Conservation (phyloP, 2,113 vertebrate genomes). For the Aphelocoma coerulescens region DNA sequence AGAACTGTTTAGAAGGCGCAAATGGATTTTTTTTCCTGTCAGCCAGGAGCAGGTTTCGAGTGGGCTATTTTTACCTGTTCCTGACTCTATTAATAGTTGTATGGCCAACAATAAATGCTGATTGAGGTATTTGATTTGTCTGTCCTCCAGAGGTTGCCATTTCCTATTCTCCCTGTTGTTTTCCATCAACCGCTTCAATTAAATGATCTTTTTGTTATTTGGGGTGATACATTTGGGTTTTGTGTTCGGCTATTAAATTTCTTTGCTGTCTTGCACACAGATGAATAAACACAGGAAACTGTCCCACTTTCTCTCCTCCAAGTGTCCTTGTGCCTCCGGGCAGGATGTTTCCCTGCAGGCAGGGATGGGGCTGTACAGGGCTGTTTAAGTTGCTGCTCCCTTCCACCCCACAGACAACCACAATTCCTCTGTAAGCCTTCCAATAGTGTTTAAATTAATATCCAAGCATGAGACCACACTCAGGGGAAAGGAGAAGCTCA, state of each 20-base stretch:
- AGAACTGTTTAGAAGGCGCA: not conserved
- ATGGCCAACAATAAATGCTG: not conserved
- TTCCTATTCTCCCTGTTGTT: not conserved
- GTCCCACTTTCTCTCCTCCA: not conserved
- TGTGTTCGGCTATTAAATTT: not conserved
- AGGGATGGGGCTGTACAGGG: not conserved
- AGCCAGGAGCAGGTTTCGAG: not conserved
- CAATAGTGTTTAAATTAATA: not conserved
- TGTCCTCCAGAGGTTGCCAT: not conserved
- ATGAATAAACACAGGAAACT: not conserved
- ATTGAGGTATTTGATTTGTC: constrained; percentile 24
- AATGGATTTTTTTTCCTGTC: constrained; percentile 10
- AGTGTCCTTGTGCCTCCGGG: not conserved
- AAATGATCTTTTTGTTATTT: constrained; percentile 14
- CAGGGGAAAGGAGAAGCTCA: not conserved
- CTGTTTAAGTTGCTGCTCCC: not conserved
- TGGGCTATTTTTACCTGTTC: constrained; percentile 51
- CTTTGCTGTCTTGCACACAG: not conserved
- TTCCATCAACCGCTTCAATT: not conserved
- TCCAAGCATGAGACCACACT: not conserved
- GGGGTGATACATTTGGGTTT: not conserved
- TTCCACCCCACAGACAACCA: not conserved
- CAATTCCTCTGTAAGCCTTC: fast-evolving
- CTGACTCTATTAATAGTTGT: constrained; percentile 32
- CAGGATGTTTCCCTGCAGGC: not conserved